Evolutionary conservation across 2,888 invertebrate genomes (phyloP).

Genomic region (Epinotia demarniana): DNA sequence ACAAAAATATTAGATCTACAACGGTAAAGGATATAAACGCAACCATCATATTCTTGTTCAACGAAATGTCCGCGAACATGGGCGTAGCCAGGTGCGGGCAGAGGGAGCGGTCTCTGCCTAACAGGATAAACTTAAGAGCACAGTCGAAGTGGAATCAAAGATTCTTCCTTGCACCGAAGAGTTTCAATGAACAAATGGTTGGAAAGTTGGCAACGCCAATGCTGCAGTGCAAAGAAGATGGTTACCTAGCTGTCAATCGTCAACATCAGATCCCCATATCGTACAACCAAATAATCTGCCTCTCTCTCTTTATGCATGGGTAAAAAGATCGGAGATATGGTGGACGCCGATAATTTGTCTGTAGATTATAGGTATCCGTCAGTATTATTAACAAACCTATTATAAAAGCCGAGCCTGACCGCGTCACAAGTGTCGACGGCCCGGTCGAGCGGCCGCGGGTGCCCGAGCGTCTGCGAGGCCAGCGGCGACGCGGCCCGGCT

Average conservation of each 20-base stretch:
- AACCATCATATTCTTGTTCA: too few species aligned
- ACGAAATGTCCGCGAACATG: not conserved
- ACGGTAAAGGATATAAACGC: too few species aligned
- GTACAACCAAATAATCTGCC: too few species aligned
- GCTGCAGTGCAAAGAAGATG: not conserved
- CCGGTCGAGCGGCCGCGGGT: constrained; percentile 60
- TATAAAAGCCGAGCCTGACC: constrained; percentile 65
- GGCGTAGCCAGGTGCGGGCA: not conserved
- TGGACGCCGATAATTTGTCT: too few species aligned
- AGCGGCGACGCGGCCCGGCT: constrained; percentile 77
- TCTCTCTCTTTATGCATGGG: too few species aligned
- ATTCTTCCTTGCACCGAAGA: not conserved
- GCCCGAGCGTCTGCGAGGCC: constrained; percentile 71
- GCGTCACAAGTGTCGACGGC: constrained; percentile 61
- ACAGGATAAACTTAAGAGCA: too few species aligned
- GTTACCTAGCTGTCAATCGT: constrained; percentile 22
- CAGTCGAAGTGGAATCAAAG: not conserved
- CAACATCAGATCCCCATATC: not conserved
- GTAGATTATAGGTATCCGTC: too few species aligned
- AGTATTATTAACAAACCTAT: constrained; percentile 65
- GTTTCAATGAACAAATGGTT: not conserved
- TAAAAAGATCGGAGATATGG: too few species aligned
- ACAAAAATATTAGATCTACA: too few species aligned
- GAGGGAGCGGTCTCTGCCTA: not conserved
- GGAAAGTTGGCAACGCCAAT: not conserved